Conservation (phyloP, 64 coral and sea anemone species). For the Stichodactyla mertensii region DNA sequence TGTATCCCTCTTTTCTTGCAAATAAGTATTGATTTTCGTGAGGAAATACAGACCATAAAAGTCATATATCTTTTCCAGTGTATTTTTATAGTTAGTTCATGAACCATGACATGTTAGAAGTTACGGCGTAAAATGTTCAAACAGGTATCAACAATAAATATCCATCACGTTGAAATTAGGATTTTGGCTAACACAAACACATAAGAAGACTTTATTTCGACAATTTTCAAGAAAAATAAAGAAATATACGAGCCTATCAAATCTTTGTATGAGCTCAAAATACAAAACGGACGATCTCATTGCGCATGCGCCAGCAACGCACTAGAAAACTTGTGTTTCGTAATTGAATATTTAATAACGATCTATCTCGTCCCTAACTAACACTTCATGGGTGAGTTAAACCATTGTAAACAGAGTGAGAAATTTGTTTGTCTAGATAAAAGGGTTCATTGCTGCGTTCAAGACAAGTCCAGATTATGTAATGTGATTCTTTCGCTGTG, state of each 20-base stretch:
- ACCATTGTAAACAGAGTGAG: not conserved
- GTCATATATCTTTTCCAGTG: not conserved
- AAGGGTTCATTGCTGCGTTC: conserved; percentile 1
- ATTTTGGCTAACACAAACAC: not conserved
- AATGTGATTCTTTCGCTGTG: not conserved
- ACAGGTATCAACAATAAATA: not conserved
- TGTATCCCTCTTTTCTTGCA: not conserved
- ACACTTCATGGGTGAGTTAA: not conserved
- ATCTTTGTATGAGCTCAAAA: not conserved
- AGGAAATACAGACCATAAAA: not conserved
- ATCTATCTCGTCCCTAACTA: not conserved
- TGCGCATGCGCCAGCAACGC: not conserved
- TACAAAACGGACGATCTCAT: not conserved
- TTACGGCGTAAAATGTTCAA: not conserved
- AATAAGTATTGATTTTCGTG: not conserved
- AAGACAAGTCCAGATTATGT: not conserved
- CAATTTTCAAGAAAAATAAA: not conserved
- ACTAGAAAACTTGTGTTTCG: not conserved
- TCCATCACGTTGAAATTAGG: not conserved
- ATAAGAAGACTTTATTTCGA: not conserved
- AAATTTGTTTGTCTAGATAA: not conserved
- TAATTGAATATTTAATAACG: not conserved
- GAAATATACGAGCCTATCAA: not conserved
- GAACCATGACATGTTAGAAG: not conserved
- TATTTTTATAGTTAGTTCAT: not conserved